These are phyloP conservation scores for Knipowitschia caucasica DNA, from an alignment of 2,797 vertebrate genomes.

Conservation along the genomic window DNA sequence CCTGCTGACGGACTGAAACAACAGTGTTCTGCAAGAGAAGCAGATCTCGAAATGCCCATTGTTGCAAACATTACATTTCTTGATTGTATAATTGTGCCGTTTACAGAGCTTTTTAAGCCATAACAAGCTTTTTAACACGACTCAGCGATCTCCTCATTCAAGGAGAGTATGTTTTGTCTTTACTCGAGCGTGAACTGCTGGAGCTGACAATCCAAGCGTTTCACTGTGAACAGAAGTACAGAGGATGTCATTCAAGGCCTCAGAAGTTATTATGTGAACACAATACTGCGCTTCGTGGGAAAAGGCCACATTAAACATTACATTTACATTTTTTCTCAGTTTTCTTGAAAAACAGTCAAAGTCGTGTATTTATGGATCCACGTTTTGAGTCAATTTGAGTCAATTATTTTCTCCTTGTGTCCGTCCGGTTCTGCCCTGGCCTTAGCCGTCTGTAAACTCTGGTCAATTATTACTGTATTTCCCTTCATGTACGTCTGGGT, in stretches of 20 bases:
- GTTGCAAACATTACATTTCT: background rate
- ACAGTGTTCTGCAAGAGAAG: conserved; percentile 1
- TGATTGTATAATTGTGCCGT: background rate
- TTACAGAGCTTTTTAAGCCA: background rate
- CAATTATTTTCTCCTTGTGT: too few species aligned
- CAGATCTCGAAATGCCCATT: background rate
- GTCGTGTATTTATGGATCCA: too few species aligned
- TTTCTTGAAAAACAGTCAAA: too few species aligned
- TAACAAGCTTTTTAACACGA: background rate
- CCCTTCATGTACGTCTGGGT: too few species aligned
- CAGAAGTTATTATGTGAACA: too few species aligned
- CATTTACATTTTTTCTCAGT: too few species aligned
- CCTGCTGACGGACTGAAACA: conserved; percentile 2
- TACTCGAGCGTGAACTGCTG: background rate
- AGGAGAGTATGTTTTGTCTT: background rate
- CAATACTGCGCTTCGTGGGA: too few species aligned
- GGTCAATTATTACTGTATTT: too few species aligned
- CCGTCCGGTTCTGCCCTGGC: too few species aligned
- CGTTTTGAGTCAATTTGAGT: too few species aligned
- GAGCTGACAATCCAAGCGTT: background rate
- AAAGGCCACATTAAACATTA: too few species aligned
- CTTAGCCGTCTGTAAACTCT: too few species aligned
- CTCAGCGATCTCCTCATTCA: background rate
- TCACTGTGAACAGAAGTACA: background rate
- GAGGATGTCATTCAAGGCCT: background rate